Evolutionary conservation across 2,797 vertebrate species (phyloP).

Genomic region (Psittacula derbiana): DNA sequence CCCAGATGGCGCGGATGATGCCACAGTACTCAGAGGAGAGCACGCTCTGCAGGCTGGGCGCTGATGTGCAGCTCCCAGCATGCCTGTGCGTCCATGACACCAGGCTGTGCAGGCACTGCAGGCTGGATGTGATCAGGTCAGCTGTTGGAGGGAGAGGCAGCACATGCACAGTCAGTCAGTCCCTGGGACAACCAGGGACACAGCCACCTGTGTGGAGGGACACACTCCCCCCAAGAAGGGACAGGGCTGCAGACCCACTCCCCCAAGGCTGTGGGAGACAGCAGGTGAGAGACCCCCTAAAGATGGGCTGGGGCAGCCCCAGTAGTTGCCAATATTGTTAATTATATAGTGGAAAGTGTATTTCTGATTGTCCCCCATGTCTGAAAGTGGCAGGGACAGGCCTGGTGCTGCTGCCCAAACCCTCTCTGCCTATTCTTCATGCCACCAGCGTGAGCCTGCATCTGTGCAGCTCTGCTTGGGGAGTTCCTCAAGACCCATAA

Average conservation of each 20-base stretch:
- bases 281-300: background rate
- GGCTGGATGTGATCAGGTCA: constrained; percentile 70
- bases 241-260: too few relatives aligned
- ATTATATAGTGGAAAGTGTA: too few relatives aligned
- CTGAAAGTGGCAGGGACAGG: rapidly evolving
- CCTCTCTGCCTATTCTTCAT: background rate
- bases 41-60: constrained; percentile 85
- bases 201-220: too few relatives aligned
- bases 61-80: constrained; percentile 78
- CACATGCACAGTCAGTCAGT: background rate
- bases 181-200: rapidly evolving
- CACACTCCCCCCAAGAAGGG: too few relatives aligned
- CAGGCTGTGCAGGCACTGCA: constrained; percentile 84
- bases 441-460: rapidly evolving
- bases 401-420: background rate
- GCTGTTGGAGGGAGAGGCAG: background rate
- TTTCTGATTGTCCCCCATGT: background rate
- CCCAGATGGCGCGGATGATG: constrained; percentile 85
- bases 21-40: constrained; percentile 86
- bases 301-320: background rate
- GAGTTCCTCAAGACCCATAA: background rate
- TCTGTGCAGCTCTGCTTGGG: background rate
- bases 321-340: rapidly evolving
- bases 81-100: constrained; percentile 90
- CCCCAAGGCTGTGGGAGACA: too few relatives aligned